Evolutionary conservation across 1,140 invertebrate genomes (phyloP).

Genomic region (Popillia japonica): DNA sequence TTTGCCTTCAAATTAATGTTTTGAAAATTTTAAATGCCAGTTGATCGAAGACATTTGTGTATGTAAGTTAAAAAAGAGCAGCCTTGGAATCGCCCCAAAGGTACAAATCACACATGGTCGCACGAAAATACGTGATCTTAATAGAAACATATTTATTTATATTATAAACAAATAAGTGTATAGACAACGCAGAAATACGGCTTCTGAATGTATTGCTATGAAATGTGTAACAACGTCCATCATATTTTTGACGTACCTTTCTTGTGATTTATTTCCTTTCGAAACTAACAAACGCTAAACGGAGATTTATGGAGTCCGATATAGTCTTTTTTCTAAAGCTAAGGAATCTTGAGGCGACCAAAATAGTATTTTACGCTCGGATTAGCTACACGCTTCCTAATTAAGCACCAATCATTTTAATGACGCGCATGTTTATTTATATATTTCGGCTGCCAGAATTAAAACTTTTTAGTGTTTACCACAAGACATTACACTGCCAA

Average conservation of each 20-base stretch:
- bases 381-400: background rate
- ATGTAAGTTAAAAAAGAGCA: slow-evolving; percentile 8
- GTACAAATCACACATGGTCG: background rate
- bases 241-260: background rate
- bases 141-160: background rate
- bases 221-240: background rate
- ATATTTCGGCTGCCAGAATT: background rate
- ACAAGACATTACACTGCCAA: background rate
- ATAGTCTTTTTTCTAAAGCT: background rate
- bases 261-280: background rate
- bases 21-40: background rate
- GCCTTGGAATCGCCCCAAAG: slow-evolving; percentile 13
- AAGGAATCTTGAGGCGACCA: background rate
- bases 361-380: background rate
- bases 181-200: background rate
- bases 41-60: slow-evolving; percentile 20
- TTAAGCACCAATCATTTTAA: slow-evolving; percentile 13
- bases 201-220: too few relatives aligned
- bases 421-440: background rate
- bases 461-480: background rate
- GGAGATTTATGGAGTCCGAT: background rate
- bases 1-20: slow-evolving; percentile 12
- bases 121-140: background rate
- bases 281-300: background rate
- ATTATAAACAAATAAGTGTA: background rate